Conservation (phyloP, 2,113 vertebrate genomes). For the Coptodon bakossiorum region DNA sequence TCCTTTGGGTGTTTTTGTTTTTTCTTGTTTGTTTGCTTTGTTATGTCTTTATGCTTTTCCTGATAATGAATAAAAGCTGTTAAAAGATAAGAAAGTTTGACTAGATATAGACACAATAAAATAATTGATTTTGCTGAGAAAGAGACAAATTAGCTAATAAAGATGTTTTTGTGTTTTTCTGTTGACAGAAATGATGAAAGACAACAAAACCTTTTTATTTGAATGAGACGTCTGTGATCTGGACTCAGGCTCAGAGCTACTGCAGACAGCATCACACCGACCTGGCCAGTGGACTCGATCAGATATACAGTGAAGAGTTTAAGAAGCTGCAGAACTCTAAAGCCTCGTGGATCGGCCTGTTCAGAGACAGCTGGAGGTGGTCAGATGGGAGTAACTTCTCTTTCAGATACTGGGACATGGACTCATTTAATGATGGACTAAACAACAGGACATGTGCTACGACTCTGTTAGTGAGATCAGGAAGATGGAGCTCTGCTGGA, state of each 20-base stretch:
- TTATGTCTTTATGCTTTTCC: no score
- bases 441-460: fast-evolving
- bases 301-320: no score
- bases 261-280: neutral
- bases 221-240: neutral
- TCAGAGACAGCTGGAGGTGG: neutral
- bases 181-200: fast-evolving
- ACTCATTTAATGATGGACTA: neutral
- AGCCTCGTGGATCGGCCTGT: neutral
- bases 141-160: fast-evolving
- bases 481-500: no score
- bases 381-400: neutral
- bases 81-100: no score
- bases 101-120: no score
- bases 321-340: fast-evolving
- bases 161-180: neutral
- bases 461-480: fast-evolving
- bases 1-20: no score
- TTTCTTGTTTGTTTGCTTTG: no score
- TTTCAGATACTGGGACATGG: neutral
- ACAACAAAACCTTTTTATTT: neutral
- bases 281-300: no score
- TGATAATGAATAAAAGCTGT: no score
- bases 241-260: neutral
- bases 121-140: no score